Evolutionary conservation across 2,888 invertebrate genomes (phyloP).

Genomic region (Stramonita haemastoma): DNA sequence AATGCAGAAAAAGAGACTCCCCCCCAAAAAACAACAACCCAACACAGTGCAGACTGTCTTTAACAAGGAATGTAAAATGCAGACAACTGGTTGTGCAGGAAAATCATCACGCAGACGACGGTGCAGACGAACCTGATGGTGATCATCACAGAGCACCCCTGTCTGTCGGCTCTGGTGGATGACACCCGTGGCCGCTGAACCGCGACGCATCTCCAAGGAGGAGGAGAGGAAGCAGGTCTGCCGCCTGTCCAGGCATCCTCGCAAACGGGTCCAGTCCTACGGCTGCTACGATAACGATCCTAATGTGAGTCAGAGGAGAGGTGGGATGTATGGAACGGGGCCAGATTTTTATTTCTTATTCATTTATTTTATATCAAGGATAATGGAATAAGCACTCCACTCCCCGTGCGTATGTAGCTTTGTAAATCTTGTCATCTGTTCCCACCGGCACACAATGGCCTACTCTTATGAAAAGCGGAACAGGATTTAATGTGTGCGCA

Average conservation of each 20-base stretch:
- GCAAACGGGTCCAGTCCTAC: constrained; percentile 45
- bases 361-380: no score
- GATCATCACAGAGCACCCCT: constrained; percentile 58
- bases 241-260: constrained; percentile 45
- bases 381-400: no score
- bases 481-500: no score
- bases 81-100: constrained; percentile 49
- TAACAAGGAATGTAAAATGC: no score
- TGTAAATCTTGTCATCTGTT: no score
- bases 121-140: constrained; percentile 62
- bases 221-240: constrained; percentile 49
- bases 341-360: no score
- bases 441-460: no score
- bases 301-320: constrained; percentile 42
- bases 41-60: no score
- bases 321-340: background rate
- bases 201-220: constrained; percentile 43
- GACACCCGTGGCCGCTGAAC: constrained; percentile 55
- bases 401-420: no score
- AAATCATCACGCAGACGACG: constrained; percentile 53
- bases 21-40: no score
- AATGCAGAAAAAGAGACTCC: no score
- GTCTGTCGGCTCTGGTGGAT: constrained; percentile 46
- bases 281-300: constrained; percentile 51
- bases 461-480: no score